Conservation (phyloP, 2,797 vertebrate genomes). For the Discoglossus pictus region DNA sequence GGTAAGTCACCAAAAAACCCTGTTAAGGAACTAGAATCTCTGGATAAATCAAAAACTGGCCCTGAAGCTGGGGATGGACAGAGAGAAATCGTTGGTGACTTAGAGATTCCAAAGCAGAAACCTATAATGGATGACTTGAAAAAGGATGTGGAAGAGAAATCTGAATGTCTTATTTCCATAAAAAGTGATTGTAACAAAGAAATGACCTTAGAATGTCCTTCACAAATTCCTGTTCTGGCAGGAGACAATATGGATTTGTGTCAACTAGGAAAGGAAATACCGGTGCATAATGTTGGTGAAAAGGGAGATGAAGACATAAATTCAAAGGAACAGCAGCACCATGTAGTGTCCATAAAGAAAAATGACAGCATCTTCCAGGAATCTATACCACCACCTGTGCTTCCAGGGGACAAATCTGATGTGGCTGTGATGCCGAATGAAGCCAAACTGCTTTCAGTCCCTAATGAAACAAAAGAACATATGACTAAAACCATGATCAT, state of each 20-base stretch:
- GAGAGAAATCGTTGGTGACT: neutral
- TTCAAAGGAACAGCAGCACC: neutral
- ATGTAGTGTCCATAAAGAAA: neutral
- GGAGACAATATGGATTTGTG: neutral
- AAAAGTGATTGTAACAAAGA: constrained; percentile 17
- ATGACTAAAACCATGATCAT: neutral
- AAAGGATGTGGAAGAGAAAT: constrained; percentile 6
- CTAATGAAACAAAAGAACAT: constrained; percentile 27
- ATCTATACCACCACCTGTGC: too few species aligned
- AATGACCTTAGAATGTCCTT: neutral
- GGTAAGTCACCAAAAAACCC: neutral
- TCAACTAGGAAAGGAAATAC: neutral
- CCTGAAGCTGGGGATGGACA: neutral
- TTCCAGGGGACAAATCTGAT: neutral
- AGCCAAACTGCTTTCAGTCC: constrained; percentile 4
- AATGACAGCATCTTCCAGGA: too few species aligned
- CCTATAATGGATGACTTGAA: neutral
- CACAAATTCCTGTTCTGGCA: neutral
- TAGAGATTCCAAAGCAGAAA: constrained; percentile 2
- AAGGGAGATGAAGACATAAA: neutral
- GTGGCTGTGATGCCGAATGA: neutral
- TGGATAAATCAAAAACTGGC: neutral
- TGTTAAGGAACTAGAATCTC: constrained; percentile 1
- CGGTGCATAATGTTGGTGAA: neutral
- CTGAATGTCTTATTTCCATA: neutral